Evolutionary conservation across 2,888 invertebrate genomes (phyloP), one percentile per base, ranked within the genome.

Genomic region (Monochamus alternatus): DNA sequence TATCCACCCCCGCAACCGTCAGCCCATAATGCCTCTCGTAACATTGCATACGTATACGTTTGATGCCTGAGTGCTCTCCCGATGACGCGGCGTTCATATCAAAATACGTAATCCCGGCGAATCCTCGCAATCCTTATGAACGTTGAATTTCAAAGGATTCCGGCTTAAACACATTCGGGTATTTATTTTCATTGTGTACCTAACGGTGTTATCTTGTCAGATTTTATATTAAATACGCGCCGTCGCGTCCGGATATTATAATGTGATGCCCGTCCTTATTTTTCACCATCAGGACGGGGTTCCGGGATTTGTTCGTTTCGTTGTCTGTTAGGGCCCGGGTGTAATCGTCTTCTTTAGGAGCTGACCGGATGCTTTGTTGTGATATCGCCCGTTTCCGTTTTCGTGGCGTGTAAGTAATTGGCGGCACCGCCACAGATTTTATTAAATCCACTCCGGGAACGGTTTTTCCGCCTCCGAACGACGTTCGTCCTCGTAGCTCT

Each of bases 161-260:
- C 64, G 69, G 81, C 83, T 82, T 81, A 81, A 82, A 82, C 82
- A 80, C 82, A 81, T 82, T 81, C 80, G 67, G 77, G 83, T 82
- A 81, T 83, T 83, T 83, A 83, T 81, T 83, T 81, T 78, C 81
- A 83, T 83, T 83, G 83, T 83, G 79, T 79, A 76, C 67, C 73
- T 70, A 75, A 78, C 75, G 80, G 76, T 69, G 80, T 80, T 80
- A 80, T 78, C 74, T 70, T 75, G 76, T 78, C 81, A 81, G 81
- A 79, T 81, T 80, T 80, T 63, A 76, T 76, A 77, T 75, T 75
- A 76, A 80, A 75, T 75, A 51, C 75, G 55, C 55, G 55, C 55
- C 14, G 72, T 63, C 8, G 32, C 72, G 65, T 63, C 60, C 66
- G 68, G 63, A 71, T 77, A 77, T 77, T 75, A 77, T 77, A 77